Base-by-base conservation (phyloP, 2,888 invertebrate species). In the Drosophila mettleri region DNA sequence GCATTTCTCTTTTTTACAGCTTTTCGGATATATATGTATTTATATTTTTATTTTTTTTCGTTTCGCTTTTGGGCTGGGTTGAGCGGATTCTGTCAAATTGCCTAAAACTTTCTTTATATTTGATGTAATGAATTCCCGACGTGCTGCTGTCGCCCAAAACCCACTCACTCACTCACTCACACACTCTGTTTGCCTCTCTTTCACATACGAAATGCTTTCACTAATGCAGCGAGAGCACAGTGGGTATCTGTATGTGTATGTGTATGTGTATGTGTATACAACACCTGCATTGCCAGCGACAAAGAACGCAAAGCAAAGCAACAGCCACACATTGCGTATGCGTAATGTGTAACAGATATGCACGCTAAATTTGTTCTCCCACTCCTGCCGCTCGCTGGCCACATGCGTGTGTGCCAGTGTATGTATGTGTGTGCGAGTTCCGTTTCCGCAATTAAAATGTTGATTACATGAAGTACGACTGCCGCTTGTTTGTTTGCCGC, bases 401-500 rank as follows among this genome's bases (percentile, higher is more conserved):
- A 38, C 54, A 38, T 58, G 18, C 49, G 54, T 29, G 31, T 43
- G 51, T 41, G 18, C 41, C 43, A 12, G 33, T 51, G 49, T 48
- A 54, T 46, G 64, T 45, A 48, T 24, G 77, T 8, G 59, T 80
- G 87, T 85, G 79, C 53, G 83, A 88, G 88, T 86, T 88, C 85
- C 86, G 88, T 77, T 85, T 88, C 85, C 88, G 88, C 88, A 88
- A 86, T 88, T 86, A 85, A 85, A 88, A 88, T 86, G 88, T 87
- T 83, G 83, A 83, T 83, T 83, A 83, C 83, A 87, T 83, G 83
- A 83, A 87, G 83, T 83, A 85, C 83, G 83, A 83, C 86, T 85
- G 83, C 88, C 83, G 88, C 85, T 87, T 82, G 82, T 82, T 43
- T 38, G 75, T 74, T 67, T 58, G 60, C 51, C 61, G 61, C 63